phyloP scores from a whole-genome alignment of 2,113 vertebrate genomes.

The Rhynchopsitta pachyrhyncha region DNA sequence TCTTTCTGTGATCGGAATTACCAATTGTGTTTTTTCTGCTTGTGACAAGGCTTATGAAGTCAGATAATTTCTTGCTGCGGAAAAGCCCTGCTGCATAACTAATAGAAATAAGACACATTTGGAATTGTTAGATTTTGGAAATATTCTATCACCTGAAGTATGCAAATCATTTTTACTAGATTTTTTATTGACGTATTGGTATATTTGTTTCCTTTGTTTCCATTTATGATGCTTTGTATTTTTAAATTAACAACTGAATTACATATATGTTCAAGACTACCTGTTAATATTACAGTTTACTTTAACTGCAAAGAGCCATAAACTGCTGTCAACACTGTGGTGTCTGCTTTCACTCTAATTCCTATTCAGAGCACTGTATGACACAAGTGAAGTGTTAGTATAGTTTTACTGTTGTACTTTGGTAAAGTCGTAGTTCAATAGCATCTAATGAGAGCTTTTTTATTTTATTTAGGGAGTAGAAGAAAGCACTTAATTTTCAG shows the following conservation, averaged over 20 bases:
- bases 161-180: not conserved
- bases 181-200: not conserved
- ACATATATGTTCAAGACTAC: not conserved
- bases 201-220: not conserved
- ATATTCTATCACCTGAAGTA: not conserved
- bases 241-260: not conserved
- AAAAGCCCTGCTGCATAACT: not conserved
- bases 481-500: constrained; percentile 35
- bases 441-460: not conserved
- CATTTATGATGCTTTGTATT: not conserved
- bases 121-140: not conserved
- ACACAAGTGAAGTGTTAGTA: not conserved
- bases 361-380: not conserved
- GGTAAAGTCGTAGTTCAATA: not conserved
- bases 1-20: not conserved
- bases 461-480: constrained; percentile 8
- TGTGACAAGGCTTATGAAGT: not conserved
- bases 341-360: not conserved
- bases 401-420: not conserved
- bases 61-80: not conserved
- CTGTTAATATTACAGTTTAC: not conserved
- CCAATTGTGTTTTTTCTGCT: not conserved
- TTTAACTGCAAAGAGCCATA: not conserved
- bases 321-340: not conserved
- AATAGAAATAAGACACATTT: not conserved